Evolutionary conservation across 2,113 vertebrate species (phyloP).

Genomic region (Lampris megalopsis): DNA sequence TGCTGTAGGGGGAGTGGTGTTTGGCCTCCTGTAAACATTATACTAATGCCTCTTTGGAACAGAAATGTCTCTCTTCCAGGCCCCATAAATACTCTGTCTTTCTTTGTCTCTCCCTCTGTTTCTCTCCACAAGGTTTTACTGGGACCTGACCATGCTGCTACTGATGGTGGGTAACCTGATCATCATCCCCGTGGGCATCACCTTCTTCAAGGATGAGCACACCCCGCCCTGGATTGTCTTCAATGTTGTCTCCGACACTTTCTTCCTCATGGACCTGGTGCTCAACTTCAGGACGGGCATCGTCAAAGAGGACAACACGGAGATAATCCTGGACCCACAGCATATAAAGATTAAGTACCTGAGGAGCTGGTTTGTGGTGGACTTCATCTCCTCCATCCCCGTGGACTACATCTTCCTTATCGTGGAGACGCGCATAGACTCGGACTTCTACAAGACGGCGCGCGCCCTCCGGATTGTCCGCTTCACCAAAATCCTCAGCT

Average conservation of each 20-base stretch:
- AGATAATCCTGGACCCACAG: slow-evolving; percentile 97
- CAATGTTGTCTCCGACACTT: slow-evolving; percentile 98
- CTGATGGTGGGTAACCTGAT: slow-evolving; percentile 99
- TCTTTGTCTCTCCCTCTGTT: slow-evolving; percentile 30
- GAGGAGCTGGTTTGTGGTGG: slow-evolving; percentile 98
- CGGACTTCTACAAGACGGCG: slow-evolving; percentile 98
- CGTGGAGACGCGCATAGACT: slow-evolving; percentile 97
- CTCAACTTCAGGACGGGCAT: slow-evolving; percentile 99
- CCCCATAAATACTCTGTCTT: neutral
- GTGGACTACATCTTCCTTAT: slow-evolving; percentile 99
- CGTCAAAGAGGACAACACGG: slow-evolving; percentile 98
- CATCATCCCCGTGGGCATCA: slow-evolving; percentile 99
- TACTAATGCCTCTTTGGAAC: too few relatives aligned
- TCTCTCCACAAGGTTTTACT: slow-evolving; percentile 92
- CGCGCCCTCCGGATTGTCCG: slow-evolving; percentile 96
- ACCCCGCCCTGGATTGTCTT: slow-evolving; percentile 99
- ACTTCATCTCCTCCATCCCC: slow-evolving; percentile 98
- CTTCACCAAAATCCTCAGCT: slow-evolving; percentile 98
- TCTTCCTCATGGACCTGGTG: slow-evolving; percentile 98
- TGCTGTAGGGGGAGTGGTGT: too few relatives aligned
- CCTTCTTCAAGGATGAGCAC: slow-evolving; percentile 99
- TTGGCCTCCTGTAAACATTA: too few relatives aligned
- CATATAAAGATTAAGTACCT: slow-evolving; percentile 98
- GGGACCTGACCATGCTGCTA: slow-evolving; percentile 98
- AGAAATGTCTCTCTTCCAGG: neutral